phyloP scores from a whole-genome alignment of 2,113 vertebrate species.

The Pseudorasbora parva region DNA sequence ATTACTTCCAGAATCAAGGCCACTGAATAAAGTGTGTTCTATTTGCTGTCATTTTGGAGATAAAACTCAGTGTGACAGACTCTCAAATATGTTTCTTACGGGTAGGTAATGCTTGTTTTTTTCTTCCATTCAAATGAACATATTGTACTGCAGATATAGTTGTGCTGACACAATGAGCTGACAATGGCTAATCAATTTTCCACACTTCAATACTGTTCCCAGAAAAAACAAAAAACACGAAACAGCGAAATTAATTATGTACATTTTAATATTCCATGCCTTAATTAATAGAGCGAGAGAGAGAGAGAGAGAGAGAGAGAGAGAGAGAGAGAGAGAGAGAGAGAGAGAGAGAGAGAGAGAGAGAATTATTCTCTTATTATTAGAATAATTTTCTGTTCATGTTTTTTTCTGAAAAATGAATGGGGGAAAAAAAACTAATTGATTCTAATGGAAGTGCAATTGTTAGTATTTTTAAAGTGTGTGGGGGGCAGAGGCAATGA shows the following conservation, averaged over 20 bases:
- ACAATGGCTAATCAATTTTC: slow-evolving; percentile 22
- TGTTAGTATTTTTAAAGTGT: no score
- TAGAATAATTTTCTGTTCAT: background rate
- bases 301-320: background rate
- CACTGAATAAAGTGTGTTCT: background rate
- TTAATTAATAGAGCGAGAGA: slow-evolving; percentile 34
- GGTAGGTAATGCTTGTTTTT: slow-evolving; percentile 2
- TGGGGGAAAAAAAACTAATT: background rate
- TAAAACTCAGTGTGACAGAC: background rate
- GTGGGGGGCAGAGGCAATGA: no score
- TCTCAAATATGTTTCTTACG: slow-evolving; percentile 7
- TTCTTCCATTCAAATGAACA: slow-evolving; percentile 13
- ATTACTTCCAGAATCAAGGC: background rate
- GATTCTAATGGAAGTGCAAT: background rate
- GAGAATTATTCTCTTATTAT: no score
- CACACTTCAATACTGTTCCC: slow-evolving; percentile 10
- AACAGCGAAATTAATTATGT: slow-evolving; percentile 26
- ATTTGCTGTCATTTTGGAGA: slow-evolving; percentile 8
- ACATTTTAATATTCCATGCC: slow-evolving; percentile 23
- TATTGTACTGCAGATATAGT: slow-evolving; percentile 23
- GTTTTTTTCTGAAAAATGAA: background rate
- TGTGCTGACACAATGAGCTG: slow-evolving; percentile 18
- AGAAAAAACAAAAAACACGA: background rate
- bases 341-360: background rate
- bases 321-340: background rate